Base-by-base conservation (phyloP, 2,113 vertebrate species). In the Melanostigma gelatinosum region DNA sequence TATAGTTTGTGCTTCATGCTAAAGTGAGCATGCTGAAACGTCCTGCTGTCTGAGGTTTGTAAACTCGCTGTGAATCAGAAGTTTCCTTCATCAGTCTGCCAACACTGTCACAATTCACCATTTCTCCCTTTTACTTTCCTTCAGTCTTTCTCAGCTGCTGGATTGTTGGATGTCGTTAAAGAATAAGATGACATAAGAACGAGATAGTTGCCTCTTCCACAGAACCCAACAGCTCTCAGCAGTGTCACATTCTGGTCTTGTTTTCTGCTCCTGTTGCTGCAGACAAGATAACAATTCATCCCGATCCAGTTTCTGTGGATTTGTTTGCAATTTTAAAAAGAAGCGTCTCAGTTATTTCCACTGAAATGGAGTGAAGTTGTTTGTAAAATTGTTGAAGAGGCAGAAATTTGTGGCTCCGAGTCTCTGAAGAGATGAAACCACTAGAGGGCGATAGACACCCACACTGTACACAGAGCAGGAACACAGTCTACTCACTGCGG, bases 401-500 rank as follows among this genome's bases (percentile, higher is more conserved):
- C 44, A 10, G 13, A 10, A 3, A 15, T 13, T 15, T 15, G 5
- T 6, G 32, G 3, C 46, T 73, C 22, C 4, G 3, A 1, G 36
- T 7, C 6, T 74, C 4, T 34, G 27, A 67, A 1, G 4, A 4
- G 1, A 24, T 6, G 0, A 0, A 8, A 24, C 75, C 84, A 82
- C 67, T 70, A 84, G 87, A 70, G 82, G 84, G 87, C 20, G 54
- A 0, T 2, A 69, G 44, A 75, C 4, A 55, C 11, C 24, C 54
- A 27, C 27, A 24, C 24, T 27, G 24, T 10, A 1, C 55, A 2
- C 12, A 8, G 10, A 13, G 62, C 60, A 36, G 22, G 3, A 40
- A n/a, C 20, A 15, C 10, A 10, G 61, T 2, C 9, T 8, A 22
- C 4, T 16, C 40, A 2, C 18, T 6, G 16, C 32, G 8, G 6